Percentiles rank a stretch among this genome's conserved stretches.
Conservation (phyloP, 1,140 invertebrate genomes). For the Nephotettix cincticeps region DNA sequence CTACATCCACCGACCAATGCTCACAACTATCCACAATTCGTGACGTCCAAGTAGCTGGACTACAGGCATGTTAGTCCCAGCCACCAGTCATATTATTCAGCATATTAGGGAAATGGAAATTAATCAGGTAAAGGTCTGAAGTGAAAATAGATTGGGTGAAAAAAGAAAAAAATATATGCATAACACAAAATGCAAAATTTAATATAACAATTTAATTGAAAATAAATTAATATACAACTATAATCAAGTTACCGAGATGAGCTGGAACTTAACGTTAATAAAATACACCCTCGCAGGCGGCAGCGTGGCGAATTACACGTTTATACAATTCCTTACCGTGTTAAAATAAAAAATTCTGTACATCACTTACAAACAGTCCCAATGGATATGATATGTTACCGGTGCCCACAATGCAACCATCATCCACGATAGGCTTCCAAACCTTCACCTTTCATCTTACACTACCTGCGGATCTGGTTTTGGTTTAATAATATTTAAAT, state of each 20-base stretch:
- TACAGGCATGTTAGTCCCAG: too few species aligned
- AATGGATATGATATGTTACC: slow-evolving; percentile 7
- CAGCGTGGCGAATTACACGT: neutral
- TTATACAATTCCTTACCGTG: slow-evolving; percentile 16
- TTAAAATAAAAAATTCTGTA: slow-evolving; percentile 22
- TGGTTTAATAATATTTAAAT: too few species aligned
- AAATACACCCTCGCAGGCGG: neutral
- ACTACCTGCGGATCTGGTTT: too few species aligned
- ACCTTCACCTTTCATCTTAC: too few species aligned
- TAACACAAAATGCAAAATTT: slow-evolving; percentile 6
- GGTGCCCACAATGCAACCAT: neutral
- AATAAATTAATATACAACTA: slow-evolving; percentile 15
- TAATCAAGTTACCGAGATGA: neutral
- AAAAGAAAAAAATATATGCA: slow-evolving; percentile 17
- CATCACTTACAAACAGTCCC: slow-evolving; percentile 25
- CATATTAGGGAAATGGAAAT: too few species aligned
- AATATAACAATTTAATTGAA: slow-evolving; percentile 23
- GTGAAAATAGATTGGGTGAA: neutral
- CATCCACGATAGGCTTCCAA: too few species aligned
- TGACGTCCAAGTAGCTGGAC: too few species aligned
- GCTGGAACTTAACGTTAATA: neutral
- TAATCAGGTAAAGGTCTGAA: too few species aligned
- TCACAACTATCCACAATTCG: too few species aligned
- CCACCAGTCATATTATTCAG: too few species aligned
- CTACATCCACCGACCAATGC: too few species aligned